These are phyloP conservation scores for Carassius carassius DNA, from an alignment of 2,113 vertebrate genomes.

Conservation along the genomic window DNA sequence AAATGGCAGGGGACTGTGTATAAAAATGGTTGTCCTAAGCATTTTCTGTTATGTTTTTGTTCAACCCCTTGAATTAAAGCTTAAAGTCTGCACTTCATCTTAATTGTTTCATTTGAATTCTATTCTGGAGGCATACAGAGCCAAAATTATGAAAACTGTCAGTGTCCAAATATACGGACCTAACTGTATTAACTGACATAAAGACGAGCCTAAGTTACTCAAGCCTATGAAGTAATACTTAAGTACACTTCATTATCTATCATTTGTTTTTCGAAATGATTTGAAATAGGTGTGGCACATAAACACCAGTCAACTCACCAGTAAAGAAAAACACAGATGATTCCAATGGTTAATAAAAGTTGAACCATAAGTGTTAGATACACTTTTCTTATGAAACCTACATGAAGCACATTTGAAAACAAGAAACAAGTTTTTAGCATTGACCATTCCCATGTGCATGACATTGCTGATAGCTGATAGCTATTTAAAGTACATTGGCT, in stretches of 20 bases:
- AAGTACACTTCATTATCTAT: not conserved
- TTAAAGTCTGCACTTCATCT: too few relatives aligned
- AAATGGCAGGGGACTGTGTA: too few relatives aligned
- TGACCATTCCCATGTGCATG: not conserved
- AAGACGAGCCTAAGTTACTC: not conserved
- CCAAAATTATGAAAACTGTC: too few relatives aligned
- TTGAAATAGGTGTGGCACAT: not conserved
- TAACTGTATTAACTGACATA: not conserved
- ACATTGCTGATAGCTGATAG: not conserved
- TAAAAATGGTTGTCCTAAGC: too few relatives aligned
- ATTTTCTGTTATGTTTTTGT: not conserved
- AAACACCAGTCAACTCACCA: slow-evolving; percentile 72
- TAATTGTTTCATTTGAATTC: too few relatives aligned
- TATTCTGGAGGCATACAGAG: too few relatives aligned
- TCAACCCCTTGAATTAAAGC: not conserved
- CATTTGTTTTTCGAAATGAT: not conserved
- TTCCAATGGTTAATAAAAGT: slow-evolving; percentile 73
- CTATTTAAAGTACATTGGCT: not conserved
- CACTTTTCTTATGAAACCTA: slow-evolving; percentile 82
- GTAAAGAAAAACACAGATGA: slow-evolving; percentile 80
- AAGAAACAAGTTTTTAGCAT: not conserved
- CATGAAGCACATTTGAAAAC: slow-evolving; percentile 15
- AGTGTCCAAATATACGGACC: too few relatives aligned
- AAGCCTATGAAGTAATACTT: not conserved
- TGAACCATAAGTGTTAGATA: slow-evolving; percentile 80